Conservation (phyloP, 92 coral and sea anemone genomes). For the Actinernus sp. region DNA sequence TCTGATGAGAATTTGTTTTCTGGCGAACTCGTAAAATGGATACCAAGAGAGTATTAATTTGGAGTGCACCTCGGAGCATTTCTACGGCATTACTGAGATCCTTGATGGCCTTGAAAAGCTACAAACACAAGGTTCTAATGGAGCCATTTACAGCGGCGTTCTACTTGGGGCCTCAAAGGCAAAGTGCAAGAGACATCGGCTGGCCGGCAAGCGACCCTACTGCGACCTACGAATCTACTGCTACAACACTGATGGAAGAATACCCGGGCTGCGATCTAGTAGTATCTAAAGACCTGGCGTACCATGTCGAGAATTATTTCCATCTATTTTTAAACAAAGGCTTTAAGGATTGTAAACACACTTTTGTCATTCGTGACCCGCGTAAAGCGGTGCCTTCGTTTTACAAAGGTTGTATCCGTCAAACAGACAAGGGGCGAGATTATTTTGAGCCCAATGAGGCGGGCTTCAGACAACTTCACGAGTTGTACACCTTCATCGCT, state of each 20-base stretch:
- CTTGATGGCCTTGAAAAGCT: constrained; percentile 84
- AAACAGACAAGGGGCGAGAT: constrained; percentile 90
- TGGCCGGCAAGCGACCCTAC: constrained; percentile 69
- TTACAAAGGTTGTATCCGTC: constrained; percentile 81
- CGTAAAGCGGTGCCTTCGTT: constrained; percentile 80
- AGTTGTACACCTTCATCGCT: constrained; percentile 75
- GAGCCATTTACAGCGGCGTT: constrained; percentile 86
- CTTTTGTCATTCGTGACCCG: constrained; percentile 91
- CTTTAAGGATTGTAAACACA: constrained; percentile 76
- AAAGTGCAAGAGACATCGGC: constrained; percentile 69
- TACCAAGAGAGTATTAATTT: constrained; percentile 73
- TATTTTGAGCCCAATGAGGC: constrained; percentile 89
- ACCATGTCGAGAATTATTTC: constrained; percentile 78
- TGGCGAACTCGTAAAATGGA: no score
- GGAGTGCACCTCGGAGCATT: constrained; percentile 98
- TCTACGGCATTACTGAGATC: constrained; percentile 97
- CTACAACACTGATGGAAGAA: constrained; percentile 71
- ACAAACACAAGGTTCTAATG: constrained; percentile 85
- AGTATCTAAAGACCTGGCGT: constrained; percentile 97
- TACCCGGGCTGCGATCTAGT: constrained; percentile 81
- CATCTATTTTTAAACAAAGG: constrained; percentile 80
- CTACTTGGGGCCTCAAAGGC: constrained; percentile 92
- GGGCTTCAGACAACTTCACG: constrained; percentile 91
- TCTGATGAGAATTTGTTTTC: no score
- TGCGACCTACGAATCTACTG: constrained; percentile 71